Evolutionary conservation across 2,113 vertebrate genomes (phyloP).

Genomic region (Hepsetus odoe): DNA sequence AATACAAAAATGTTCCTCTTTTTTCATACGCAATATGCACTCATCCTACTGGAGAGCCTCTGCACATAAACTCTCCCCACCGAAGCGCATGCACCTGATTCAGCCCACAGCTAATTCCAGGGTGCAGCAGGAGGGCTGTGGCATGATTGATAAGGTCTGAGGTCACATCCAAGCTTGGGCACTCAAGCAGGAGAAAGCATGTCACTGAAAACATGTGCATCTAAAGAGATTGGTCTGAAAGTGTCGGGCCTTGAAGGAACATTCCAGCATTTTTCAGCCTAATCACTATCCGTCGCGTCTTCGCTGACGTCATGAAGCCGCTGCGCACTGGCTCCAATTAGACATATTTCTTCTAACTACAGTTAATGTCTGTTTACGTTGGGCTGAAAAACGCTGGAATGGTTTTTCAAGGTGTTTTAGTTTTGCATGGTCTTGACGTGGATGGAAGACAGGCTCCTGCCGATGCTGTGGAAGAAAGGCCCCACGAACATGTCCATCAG

Average conservation of each 20-base stretch:
- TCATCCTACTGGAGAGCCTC: no score
- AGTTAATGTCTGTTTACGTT: neutral
- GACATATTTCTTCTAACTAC: neutral
- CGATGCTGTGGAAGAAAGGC: constrained; percentile 81
- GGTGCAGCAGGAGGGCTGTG: neutral
- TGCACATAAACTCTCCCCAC: neutral
- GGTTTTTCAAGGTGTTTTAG: constrained; percentile 38
- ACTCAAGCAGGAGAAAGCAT: neutral
- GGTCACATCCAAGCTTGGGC: constrained; percentile 4
- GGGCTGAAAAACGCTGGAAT: no score
- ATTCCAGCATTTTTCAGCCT: neutral
- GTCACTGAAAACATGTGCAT: neutral
- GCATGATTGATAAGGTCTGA: constrained; percentile 24
- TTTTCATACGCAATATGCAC: neutral
- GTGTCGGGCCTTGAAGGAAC: neutral
- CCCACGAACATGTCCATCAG: constrained; percentile 78
- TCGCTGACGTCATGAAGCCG: neutral
- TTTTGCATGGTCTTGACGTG: constrained; percentile 58
- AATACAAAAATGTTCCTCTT: constrained; percentile 8
- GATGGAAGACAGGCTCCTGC: constrained; percentile 80
- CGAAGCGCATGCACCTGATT: constrained; percentile 22
- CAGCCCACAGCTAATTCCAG: neutral
- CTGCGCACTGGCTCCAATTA: neutral
- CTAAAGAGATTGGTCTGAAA: neutral
- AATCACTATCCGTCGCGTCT: neutral